Percentiles rank a stretch among this genome's conserved stretches.
These are phyloP conservation scores for Hecatera dysodea DNA, from an alignment of 2,888 invertebrate species.

Conservation along the genomic window DNA sequence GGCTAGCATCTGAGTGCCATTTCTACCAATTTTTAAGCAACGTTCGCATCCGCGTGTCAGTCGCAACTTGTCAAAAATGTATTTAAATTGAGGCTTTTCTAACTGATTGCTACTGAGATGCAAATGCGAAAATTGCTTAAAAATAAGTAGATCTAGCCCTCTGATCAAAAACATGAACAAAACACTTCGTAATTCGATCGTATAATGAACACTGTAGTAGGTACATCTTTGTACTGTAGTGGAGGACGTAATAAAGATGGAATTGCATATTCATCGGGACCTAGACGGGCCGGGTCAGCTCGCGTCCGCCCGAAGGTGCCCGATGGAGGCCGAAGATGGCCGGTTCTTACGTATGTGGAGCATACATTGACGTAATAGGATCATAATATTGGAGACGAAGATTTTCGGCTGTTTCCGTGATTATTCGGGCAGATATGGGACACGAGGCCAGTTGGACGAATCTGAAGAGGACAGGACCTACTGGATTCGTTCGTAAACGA, in stretches of 20 bases:
- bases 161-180: slow-evolving; percentile 17
- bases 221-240: slow-evolving; percentile 48
- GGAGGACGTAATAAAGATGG: slow-evolving; percentile 56
- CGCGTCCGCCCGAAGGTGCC: slow-evolving; percentile 37
- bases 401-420: slow-evolving; percentile 7
- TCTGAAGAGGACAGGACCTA: no score
- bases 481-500: no score
- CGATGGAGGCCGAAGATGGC: slow-evolving; percentile 12
- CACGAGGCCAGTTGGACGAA: no score
- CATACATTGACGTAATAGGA: slow-evolving; percentile 7
- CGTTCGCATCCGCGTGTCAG: no score
- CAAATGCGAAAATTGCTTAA: no score
- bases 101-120: no score
- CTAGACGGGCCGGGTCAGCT: slow-evolving; percentile 57
- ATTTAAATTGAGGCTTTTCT: no score
- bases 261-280: slow-evolving; percentile 60
- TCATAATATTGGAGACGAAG: neutral
- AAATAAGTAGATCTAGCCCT: no score
- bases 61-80: no score
- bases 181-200: slow-evolving; percentile 33
- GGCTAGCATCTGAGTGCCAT: slow-evolving; percentile 7
- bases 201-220: slow-evolving; percentile 22
- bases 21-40: no score
- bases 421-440: neutral
- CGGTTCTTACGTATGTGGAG: slow-evolving; percentile 25